These are phyloP conservation scores for Limnephilus lunatus DNA, from an alignment of 2,888 invertebrate species.

Conservation along the genomic window DNA sequence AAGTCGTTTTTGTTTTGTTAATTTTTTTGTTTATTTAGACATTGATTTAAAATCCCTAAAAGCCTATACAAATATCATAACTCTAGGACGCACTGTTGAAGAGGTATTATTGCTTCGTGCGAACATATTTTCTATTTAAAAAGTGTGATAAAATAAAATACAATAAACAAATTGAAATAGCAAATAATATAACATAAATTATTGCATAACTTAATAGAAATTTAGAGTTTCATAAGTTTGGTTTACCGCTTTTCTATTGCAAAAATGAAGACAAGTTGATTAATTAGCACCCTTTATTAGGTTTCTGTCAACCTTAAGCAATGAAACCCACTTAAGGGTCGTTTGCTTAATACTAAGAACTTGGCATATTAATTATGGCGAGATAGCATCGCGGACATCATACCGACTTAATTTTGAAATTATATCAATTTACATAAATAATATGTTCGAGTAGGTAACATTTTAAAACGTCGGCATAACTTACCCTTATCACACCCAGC, in stretches of 20 bases:
- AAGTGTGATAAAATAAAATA: too few relatives aligned
- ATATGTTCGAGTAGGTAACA: background rate
- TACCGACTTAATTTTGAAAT: slow-evolving; percentile 24
- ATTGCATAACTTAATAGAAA: too few relatives aligned
- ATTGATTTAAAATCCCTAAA: too few relatives aligned
- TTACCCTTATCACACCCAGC: slow-evolving; percentile 10
- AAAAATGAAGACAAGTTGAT: background rate
- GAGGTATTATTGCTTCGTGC: too few relatives aligned
- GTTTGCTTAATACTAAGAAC: background rate
- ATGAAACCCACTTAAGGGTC: background rate
- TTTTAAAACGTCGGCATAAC: slow-evolving; percentile 30
- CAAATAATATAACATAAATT: too few relatives aligned
- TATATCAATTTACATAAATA: slow-evolving; percentile 24
- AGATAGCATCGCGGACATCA: background rate
- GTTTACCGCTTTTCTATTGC: background rate
- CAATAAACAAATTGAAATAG: too few relatives aligned
- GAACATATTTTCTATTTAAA: too few relatives aligned
- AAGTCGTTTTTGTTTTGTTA: too few relatives aligned
- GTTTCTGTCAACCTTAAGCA: background rate
- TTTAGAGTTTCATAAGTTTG: too few relatives aligned
- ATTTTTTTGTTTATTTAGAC: too few relatives aligned
- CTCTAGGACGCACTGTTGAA: too few relatives aligned
- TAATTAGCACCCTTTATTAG: background rate
- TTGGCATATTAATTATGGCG: background rate
- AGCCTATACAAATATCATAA: too few relatives aligned